These are phyloP conservation scores for Aradophagus sp. DNA, from an alignment of 1,140 invertebrate genomes.

Conservation along the genomic window DNA sequence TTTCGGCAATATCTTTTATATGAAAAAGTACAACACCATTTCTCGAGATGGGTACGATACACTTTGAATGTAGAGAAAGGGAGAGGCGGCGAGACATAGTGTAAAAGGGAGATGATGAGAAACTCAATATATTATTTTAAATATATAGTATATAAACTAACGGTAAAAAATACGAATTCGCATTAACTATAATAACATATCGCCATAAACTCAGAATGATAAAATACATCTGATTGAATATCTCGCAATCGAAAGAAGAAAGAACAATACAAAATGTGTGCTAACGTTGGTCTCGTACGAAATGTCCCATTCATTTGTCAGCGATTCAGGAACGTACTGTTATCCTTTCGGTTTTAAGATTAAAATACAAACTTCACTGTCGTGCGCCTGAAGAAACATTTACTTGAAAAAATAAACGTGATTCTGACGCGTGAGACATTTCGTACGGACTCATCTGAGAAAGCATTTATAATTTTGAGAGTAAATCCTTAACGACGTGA, in stretches of 20 bases:
- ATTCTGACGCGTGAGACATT: slow-evolving; percentile 11
- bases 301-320: slow-evolving; percentile 18
- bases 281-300: too few relatives aligned
- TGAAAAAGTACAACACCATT: slow-evolving; percentile 74
- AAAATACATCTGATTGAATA: slow-evolving; percentile 60
- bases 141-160: slow-evolving; percentile 68
- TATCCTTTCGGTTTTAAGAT: too few relatives aligned
- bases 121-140: slow-evolving; percentile 69
- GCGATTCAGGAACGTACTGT: too few relatives aligned
- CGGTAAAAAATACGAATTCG: slow-evolving; percentile 65
- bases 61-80: slow-evolving; percentile 61
- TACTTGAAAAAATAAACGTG: not conserved
- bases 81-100: slow-evolving; percentile 59
- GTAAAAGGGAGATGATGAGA: slow-evolving; percentile 62
- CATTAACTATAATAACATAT: slow-evolving; percentile 60
- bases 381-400: not conserved
- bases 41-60: slow-evolving; percentile 67
- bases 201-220: slow-evolving; percentile 71
- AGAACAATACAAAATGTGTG: too few relatives aligned
- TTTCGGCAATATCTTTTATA: slow-evolving; percentile 74
- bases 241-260: slow-evolving; percentile 49
- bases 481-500: slow-evolving; percentile 33
- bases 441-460: slow-evolving; percentile 8
- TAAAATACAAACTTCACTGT: too few relatives aligned
- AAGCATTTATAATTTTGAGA: slow-evolving; percentile 45